Conservation (phyloP, 2,797 vertebrate genomes). For the Thunnus albacares region DNA sequence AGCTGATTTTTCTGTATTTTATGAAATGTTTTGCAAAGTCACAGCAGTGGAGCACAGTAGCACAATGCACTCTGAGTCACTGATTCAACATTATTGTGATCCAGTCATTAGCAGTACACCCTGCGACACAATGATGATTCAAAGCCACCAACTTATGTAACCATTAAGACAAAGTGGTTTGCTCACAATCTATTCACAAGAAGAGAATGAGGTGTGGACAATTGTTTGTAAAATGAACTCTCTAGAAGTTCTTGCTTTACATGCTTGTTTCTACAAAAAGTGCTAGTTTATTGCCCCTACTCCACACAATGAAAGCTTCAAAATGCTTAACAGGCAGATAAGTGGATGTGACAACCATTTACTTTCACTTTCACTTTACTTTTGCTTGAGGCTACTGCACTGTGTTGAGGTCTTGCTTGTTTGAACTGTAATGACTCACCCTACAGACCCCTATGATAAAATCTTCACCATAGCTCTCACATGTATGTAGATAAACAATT, state of each 20-base stretch:
- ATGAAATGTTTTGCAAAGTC: conserved; percentile 19
- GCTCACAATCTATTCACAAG: background rate
- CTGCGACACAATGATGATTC: conserved; percentile 26
- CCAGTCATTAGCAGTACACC: background rate
- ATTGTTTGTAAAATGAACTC: conserved; percentile 5
- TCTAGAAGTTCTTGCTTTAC: background rate
- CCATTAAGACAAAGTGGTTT: conserved; percentile 22
- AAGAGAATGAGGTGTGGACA: background rate
- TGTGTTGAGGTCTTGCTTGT: conserved; percentile 37
- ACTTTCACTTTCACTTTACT: conserved; percentile 33
- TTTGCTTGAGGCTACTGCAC: conserved; percentile 46
- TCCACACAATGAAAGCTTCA: conserved; percentile 44
- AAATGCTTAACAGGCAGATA: conserved; percentile 56
- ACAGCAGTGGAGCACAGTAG: conserved; percentile 13
- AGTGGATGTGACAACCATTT: conserved; percentile 71
- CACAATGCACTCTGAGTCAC: conserved; percentile 35
- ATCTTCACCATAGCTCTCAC: conserved; percentile 42
- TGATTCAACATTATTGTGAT: conserved; percentile 6
- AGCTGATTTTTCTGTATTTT: conserved; percentile 11
- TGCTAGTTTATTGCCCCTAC: conserved; percentile 12
- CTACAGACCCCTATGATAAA: conserved; percentile 35
- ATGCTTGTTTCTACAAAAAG: background rate
- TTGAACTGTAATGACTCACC: conserved; percentile 62
- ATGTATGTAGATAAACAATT: conserved; percentile 53
- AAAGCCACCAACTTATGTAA: conserved; percentile 22